Evolutionary conservation across 2,888 invertebrate genomes (phyloP), one percentile per base, ranked within the genome.

Genomic region (Carcina quercana): DNA sequence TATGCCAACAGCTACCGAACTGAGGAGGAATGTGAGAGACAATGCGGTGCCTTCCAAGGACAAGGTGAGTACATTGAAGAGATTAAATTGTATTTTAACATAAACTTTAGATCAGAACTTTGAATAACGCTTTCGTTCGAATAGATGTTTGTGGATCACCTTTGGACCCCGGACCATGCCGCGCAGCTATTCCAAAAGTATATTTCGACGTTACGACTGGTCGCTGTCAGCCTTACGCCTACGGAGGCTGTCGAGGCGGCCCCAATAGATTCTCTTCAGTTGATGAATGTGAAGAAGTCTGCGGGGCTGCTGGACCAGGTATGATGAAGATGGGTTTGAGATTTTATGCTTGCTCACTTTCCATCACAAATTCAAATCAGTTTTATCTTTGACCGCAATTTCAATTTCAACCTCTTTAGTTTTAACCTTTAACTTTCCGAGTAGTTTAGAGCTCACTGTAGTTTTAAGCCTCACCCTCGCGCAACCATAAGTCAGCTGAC

Each of bases 161-260:
- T 1, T 69, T 85, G 30, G 91, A 91, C 45, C 67, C 86, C 15
- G 96, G 96, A 12, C 88, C 90, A 3, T 96, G 96, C 59, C 73
- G 85, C 13, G 88, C 86, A 1, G 57, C 84, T 38, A 86, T 90
- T 48, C 72, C 72, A 5, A 91, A 93, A 65, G 90, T 87, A 72
- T 94, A 88, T 75, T 96, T 88, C 70, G 89, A 94, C 54, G 59
- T 68, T 8, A 50, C 53, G 1, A 67, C 76, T 0, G 87, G 88
- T 8, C 67, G 73, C 20, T 96, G 96, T 62, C 79, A 84, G 31
- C 75, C 86, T 41, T 96, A 94, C 69, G 70, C 76, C 1, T 96
- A 92, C 59, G 90, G 94, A 20, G 96, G 96, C 35, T 96, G 96
- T 61, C 87, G 83, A 20, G 96, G 96, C 17, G 94, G 93, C 49